These are phyloP conservation scores for Ara ararauna DNA, from an alignment of 2,797 vertebrate genomes.

Conservation along the genomic window DNA sequence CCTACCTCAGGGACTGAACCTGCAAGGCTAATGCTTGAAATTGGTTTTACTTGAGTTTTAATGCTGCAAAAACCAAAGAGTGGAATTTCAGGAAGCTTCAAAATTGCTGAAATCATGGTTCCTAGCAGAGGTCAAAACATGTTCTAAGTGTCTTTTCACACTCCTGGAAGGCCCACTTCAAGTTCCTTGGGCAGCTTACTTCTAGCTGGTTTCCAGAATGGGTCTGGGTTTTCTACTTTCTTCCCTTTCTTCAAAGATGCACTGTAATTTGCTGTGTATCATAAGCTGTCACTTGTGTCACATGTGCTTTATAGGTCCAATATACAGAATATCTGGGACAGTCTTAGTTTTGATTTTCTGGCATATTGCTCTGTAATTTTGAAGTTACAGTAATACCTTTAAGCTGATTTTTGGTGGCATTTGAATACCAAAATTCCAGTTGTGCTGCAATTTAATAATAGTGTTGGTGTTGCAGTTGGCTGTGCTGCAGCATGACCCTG, in stretches of 20 bases:
- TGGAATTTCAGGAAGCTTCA: background rate
- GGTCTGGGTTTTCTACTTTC: background rate
- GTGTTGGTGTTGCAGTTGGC: background rate
- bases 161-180: background rate
- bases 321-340: background rate
- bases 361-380: background rate
- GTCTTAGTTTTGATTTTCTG: background rate
- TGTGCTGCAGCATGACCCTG: background rate
- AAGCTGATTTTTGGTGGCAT: background rate
- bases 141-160: background rate
- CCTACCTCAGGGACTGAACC: background rate
- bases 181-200: background rate
- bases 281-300: background rate
- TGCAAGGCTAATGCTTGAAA: background rate
- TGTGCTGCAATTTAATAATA: background rate
- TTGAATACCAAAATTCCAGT: background rate
- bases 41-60: background rate
- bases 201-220: background rate
- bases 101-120: background rate
- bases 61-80: background rate
- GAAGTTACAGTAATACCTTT: background rate
- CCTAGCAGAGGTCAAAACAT: background rate
- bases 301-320: background rate
- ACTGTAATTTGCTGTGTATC: background rate
- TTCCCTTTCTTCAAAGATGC: background rate